Conservation (phyloP, 2,888 invertebrate species). For the Epinotia nisella region DNA sequence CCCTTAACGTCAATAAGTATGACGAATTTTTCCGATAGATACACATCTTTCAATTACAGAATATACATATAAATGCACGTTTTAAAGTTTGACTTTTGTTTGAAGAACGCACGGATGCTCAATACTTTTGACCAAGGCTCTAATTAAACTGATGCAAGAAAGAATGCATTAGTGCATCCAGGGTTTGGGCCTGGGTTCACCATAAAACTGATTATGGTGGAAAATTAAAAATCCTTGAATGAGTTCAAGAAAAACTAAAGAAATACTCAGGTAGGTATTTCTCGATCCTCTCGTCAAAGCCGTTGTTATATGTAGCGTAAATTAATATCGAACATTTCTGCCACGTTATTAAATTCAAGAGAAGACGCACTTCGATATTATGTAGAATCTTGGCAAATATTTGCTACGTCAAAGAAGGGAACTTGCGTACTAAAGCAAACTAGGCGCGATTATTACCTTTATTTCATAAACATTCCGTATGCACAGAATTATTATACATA, state of each 20-base stretch:
- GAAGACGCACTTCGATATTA: conserved; percentile 58
- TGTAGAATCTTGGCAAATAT: conserved; percentile 63
- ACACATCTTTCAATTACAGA: too few relatives aligned
- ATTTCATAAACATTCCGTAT: conserved; percentile 54
- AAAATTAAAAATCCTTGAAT: not conserved
- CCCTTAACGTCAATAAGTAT: too few relatives aligned
- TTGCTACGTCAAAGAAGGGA: conserved; percentile 57
- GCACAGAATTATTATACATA: conserved; percentile 52
- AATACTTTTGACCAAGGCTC: too few relatives aligned
- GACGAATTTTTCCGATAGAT: too few relatives aligned
- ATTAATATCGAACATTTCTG: conserved; percentile 49
- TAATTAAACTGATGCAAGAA: too few relatives aligned
- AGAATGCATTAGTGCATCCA: too few relatives aligned
- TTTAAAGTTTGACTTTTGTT: too few relatives aligned
- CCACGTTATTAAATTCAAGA: conserved; percentile 61
- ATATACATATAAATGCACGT: too few relatives aligned
- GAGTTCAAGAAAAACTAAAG: not conserved
- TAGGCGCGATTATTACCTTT: conserved; percentile 58
- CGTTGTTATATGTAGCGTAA: conserved; percentile 15
- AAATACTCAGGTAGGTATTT: too few relatives aligned
- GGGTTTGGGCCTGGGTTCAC: not conserved
- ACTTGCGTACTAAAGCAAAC: conserved; percentile 59
- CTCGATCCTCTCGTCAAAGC: not conserved
- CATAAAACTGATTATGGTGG: not conserved
- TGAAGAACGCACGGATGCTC: too few relatives aligned